phyloP scores from a whole-genome alignment of 2,113 vertebrate genomes.

The Ia io region DNA sequence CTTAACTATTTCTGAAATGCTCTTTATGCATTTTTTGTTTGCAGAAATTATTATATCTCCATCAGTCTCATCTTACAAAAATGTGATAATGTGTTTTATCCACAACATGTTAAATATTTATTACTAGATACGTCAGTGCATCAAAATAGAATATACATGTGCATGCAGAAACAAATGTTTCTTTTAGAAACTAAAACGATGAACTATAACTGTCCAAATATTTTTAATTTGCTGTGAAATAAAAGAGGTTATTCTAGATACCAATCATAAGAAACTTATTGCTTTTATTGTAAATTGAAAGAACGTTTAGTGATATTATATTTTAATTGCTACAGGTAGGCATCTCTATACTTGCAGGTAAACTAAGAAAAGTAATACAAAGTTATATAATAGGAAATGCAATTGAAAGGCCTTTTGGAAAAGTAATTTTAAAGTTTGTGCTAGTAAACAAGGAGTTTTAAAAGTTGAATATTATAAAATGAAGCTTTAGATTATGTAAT shows the following conservation, averaged over 20 bases:
- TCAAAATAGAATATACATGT: not conserved
- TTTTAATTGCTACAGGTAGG: not conserved
- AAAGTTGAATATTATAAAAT: not conserved
- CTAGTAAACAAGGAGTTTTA: not conserved
- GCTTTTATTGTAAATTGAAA: not conserved
- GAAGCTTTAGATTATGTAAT: not conserved
- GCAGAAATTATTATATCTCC: not conserved
- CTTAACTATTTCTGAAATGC: not conserved
- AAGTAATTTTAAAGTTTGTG: not conserved
- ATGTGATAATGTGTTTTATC: not conserved
- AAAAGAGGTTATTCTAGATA: not conserved
- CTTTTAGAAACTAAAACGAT: not conserved
- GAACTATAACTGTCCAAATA: not conserved
- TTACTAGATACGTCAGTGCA: not conserved
- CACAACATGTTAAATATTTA: not conserved
- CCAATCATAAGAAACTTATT: not conserved
- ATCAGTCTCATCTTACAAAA: not conserved
- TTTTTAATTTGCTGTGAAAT: constrained; percentile 17
- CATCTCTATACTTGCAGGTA: not conserved
- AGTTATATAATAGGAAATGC: not conserved
- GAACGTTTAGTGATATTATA: not conserved
- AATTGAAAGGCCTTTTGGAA: not conserved
- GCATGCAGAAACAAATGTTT: not conserved
- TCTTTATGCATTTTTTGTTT: not conserved
- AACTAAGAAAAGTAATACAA: not conserved